Evolutionary conservation across 2,797 vertebrate genomes (phyloP).

Genomic region (Naso thynnoides): DNA sequence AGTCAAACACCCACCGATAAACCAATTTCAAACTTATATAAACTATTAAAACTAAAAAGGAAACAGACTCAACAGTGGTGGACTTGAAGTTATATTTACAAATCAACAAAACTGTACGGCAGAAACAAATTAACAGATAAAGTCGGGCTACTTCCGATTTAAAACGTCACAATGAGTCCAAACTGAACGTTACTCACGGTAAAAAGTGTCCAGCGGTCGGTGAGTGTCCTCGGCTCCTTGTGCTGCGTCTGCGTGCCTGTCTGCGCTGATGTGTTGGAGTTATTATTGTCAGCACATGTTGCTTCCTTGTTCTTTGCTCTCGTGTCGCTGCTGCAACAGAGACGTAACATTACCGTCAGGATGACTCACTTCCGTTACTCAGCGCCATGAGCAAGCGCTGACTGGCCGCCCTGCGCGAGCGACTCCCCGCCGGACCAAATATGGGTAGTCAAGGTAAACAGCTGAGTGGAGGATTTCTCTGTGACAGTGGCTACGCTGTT

Average conservation of each 20-base stretch:
- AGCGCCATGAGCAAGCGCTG: conserved; percentile 39
- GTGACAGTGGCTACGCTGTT: background rate
- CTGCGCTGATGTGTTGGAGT: conserved; percentile 42
- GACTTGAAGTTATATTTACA: too few relatives aligned
- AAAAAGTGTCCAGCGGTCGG: background rate
- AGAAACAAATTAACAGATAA: too few relatives aligned
- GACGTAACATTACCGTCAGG: conserved; percentile 78
- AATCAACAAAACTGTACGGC: too few relatives aligned
- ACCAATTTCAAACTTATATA: background rate
- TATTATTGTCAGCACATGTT: conserved; percentile 75
- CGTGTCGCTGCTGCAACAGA: conserved; percentile 37
- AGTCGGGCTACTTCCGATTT: background rate
- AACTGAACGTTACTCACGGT: conserved; percentile 51
- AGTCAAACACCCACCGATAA: background rate
- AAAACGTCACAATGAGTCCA: background rate
- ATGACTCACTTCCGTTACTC: conserved; percentile 86
- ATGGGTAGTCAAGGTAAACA: conserved; percentile 62
- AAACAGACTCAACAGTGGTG: background rate
- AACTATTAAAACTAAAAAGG: background rate
- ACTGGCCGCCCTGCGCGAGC: conserved; percentile 1
- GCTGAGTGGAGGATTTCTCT: conserved; percentile 21
- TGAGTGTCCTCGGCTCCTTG: background rate
- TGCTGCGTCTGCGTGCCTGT: background rate
- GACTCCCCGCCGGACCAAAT: conserved; percentile 68
- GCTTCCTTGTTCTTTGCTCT: conserved; percentile 77